Percentiles rank a stretch among this genome's conserved stretches.
phyloP scores from a whole-genome alignment of 2,888 invertebrate genomes.

The Tiliacea citrago region DNA sequence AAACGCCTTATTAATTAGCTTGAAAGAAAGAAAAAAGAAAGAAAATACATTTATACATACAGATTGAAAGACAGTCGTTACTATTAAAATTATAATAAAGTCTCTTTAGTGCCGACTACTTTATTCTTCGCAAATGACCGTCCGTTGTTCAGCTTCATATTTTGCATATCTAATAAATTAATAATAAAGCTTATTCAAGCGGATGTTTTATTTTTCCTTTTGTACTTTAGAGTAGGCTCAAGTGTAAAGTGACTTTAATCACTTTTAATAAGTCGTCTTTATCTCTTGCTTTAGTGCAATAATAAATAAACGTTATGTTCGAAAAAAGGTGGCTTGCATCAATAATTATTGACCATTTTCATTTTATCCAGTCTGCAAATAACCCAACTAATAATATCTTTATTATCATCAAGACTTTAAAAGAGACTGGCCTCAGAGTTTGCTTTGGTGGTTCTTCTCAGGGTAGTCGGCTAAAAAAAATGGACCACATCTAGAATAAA shows the following conservation, averaged over 20 bases:
- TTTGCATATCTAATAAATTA: conserved; percentile 36
- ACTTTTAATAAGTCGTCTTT: not conserved
- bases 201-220: not conserved
- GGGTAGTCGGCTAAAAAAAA: not conserved
- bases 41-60: no score
- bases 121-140: conserved; percentile 21
- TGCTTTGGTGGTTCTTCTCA: not conserved
- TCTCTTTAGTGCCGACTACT: conserved; percentile 10
- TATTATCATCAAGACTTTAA: not conserved
- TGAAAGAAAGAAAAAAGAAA: no score
- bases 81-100: conserved; percentile 2
- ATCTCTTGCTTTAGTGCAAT: not conserved
- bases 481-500: not conserved
- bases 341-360: not conserved
- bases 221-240: not conserved
- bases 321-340: not conserved
- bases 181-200: not conserved
- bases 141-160: conserved; percentile 12
- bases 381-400: not conserved
- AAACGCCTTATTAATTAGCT: not conserved
- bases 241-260: not conserved
- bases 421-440: not conserved
- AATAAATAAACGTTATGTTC: not conserved
- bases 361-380: not conserved
- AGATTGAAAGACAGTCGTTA: not conserved